Percentiles rank a stretch among this genome's conserved stretches.
These are phyloP conservation scores for Mobula birostris DNA, from an alignment of 2,113 vertebrate genomes.

Conservation along the genomic window DNA sequence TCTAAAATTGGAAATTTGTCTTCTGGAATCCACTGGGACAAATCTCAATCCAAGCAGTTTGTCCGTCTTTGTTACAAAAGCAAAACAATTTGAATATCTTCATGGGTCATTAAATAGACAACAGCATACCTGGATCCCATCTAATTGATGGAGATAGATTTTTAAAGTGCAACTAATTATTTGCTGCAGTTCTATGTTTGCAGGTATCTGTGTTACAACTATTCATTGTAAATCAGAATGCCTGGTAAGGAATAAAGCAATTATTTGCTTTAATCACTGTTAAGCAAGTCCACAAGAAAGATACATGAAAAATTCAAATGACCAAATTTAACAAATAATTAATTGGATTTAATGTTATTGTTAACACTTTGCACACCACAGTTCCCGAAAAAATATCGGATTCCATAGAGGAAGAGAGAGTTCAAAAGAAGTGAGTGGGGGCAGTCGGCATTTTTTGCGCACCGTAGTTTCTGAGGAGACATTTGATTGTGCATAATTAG, in stretches of 20 bases:
- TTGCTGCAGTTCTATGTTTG: neutral
- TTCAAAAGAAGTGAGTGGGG: too few relatives aligned
- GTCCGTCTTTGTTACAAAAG: neutral
- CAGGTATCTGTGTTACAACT: neutral
- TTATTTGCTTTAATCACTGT: too few relatives aligned
- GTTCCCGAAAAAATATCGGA: too few relatives aligned
- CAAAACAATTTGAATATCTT: conserved; percentile 12
- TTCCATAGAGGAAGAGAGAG: too few relatives aligned
- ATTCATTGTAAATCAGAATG: neutral
- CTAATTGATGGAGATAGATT: neutral
- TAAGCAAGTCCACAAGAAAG: too few relatives aligned
- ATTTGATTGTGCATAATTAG: too few relatives aligned
- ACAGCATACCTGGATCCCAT: neutral
- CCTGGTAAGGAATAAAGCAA: too few relatives aligned
- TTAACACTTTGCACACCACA: too few relatives aligned
- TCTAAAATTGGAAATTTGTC: neutral
- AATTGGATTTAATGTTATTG: neutral
- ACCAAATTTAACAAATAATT: neutral
- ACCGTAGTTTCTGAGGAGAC: too few relatives aligned
- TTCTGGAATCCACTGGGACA: neutral
- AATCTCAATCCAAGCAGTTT: neutral
- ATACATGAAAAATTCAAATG: conserved; percentile 6
- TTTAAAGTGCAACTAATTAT: neutral
- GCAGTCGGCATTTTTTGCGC: too few relatives aligned
- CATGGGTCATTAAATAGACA: neutral